Percentiles rank a stretch among this genome's conserved stretches.
phyloP scores from a whole-genome alignment of 2,113 vertebrate species.

The Crotalus helleri region DNA sequence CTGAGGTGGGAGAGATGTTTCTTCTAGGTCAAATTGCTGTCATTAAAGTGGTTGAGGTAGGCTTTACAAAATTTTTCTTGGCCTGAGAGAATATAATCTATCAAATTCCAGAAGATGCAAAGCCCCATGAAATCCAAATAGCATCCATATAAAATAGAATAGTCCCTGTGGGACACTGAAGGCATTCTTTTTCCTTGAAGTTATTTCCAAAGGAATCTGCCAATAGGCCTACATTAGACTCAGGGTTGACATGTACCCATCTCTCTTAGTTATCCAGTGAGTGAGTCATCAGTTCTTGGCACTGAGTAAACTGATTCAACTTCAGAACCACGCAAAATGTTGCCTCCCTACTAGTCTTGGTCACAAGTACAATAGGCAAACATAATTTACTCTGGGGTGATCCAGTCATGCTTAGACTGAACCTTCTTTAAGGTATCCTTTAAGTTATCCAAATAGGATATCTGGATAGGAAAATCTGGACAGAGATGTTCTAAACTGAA shows the following conservation, averaged over 20 bases:
- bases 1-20: background rate
- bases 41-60: background rate
- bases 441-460: background rate
- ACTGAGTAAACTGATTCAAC: background rate
- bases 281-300: background rate
- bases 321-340: background rate
- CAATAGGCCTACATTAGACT: background rate
- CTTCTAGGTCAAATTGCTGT: background rate
- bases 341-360: background rate
- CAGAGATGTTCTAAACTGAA: background rate
- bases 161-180: background rate
- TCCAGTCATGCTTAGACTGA: background rate
- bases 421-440: background rate
- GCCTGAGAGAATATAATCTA: background rate
- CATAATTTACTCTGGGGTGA: background rate
- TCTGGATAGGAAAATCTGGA: background rate
- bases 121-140: background rate
- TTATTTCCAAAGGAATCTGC: background rate
- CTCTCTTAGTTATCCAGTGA: background rate
- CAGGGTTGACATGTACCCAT: background rate
- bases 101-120: background rate
- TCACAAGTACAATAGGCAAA: background rate
- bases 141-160: background rate
- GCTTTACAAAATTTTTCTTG: background rate
- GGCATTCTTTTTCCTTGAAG: background rate